phyloP scores from a whole-genome alignment of 2,888 invertebrate species.

The Callyntrura guangdongensis region DNA sequence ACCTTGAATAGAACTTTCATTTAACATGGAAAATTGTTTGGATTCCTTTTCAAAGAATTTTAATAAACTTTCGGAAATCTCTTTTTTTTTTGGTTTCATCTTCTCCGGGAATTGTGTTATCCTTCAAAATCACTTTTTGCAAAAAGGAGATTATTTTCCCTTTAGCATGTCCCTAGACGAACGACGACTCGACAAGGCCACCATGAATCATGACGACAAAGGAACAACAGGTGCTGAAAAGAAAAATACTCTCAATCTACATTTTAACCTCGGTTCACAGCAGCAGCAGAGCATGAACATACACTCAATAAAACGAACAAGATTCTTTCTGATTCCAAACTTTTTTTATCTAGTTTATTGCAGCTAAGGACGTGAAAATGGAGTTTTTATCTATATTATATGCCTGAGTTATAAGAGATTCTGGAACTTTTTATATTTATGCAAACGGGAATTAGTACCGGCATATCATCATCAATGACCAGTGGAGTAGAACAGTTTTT shows the following conservation, averaged over 20 bases:
- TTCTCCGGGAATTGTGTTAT: not conserved
- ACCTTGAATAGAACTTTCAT: not conserved
- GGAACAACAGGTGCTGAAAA: conserved; percentile 46
- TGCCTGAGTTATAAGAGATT: not conserved
- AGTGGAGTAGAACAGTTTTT: not conserved
- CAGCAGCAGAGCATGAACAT: not conserved
- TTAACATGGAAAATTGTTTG: not conserved
- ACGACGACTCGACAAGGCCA: not conserved
- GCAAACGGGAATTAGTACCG: not conserved
- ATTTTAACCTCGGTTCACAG: not conserved
- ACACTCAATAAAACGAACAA: not conserved
- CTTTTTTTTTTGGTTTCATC: not conserved
- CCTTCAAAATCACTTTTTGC: too few species aligned
- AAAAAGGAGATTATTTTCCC: not conserved
- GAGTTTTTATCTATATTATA: not conserved
- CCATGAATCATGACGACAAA: conserved; percentile 11
- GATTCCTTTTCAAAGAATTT: conserved; percentile 34
- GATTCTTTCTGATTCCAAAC: not conserved
- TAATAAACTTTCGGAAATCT: not conserved
- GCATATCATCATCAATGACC: not conserved
- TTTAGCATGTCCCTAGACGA: too few species aligned
- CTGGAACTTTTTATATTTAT: not conserved
- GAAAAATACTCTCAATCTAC: conserved; percentile 12
- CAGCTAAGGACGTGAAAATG: too few species aligned
- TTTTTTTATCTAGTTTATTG: not conserved